Base-by-base conservation (phyloP, 2,797 vertebrate species). In the Atherinosoma microstoma region DNA sequence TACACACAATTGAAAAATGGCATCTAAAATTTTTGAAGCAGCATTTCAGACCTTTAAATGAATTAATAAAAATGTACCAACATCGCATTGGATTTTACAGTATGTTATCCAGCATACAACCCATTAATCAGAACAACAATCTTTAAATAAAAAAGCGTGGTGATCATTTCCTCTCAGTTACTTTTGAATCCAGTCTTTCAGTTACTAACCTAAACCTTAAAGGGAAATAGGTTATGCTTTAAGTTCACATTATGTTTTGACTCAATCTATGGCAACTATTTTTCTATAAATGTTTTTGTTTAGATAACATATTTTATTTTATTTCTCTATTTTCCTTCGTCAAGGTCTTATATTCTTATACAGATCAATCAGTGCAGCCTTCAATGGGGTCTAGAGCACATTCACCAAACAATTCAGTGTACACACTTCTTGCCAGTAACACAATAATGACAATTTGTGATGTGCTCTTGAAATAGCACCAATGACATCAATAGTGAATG, bases 401-500 rank as follows among this genome's bases (percentile, higher is more conserved):
- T n/a, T 65, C 38, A 47, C 9, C 53, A 63, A 49, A 69, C 60
- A 62, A 47, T 79, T 72, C 22, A 69, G 60, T 70, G 47, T 38
- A 65, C 13, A 54, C 61, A 30, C 45, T 42, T 63, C 6, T 29
- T 72, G 42, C 38, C 36, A 64, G 45, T 73, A 57, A 20, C 71
- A 80, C 76, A 78, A 30, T 51, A 45, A 69, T 76, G 78, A 78
- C 65, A 73, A 27, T 75, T 53, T 59, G 32, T 9, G 29, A 73
- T 73, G 77, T 68, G 36, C 57, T 70, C 87, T 87, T 67, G 64
- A 91, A 91, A 92, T 88, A 86, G 81, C 63, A 69, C 18, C 62
- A 29, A 8, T 82, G 78, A 78, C 84, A 81, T 89, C 80, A 65
- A 30, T 58, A 24, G 56, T 92, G 88, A 92, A 92, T 88, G 54